Conservation (phyloP, 2,888 invertebrate genomes). For the Cephalotes varians region DNA sequence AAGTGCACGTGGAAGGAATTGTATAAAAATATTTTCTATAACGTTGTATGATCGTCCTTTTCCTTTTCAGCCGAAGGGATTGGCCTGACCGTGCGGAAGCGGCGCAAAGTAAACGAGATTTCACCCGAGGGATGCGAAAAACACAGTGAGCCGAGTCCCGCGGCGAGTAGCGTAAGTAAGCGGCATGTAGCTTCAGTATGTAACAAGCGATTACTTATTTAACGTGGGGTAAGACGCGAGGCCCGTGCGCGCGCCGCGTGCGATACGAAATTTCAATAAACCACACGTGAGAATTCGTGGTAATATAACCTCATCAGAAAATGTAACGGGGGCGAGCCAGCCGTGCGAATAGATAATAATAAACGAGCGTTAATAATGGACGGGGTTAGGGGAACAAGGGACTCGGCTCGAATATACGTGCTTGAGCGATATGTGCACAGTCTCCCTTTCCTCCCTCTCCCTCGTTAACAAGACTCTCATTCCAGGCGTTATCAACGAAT, state of each 20-base stretch:
- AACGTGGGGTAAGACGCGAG: conserved; percentile 47
- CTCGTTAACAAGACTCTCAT: conserved; percentile 30
- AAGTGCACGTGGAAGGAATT: not conserved
- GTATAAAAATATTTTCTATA: conserved; percentile 6
- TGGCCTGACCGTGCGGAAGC: conserved; percentile 44
- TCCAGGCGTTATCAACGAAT: conserved; percentile 18
- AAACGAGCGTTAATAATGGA: conserved; percentile 61
- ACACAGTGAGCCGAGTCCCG: conserved; percentile 29
- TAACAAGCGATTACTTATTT: conserved; percentile 59
- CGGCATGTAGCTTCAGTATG: conserved; percentile 32
- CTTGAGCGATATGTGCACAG: not conserved
- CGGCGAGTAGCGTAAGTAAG: conserved; percentile 44
- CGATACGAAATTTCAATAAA: conserved; percentile 58
- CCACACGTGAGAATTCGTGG: conserved; percentile 63
- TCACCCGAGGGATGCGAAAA: conserved; percentile 51
- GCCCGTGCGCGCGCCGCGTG: conserved; percentile 13
- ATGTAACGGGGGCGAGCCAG: conserved; percentile 69
- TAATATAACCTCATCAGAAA: conserved; percentile 73
- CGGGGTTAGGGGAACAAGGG: conserved; percentile 51
- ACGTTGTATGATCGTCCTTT: not conserved
- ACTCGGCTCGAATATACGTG: conserved; percentile 13
- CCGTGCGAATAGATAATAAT: conserved; percentile 75
- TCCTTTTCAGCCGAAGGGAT: conserved; percentile 13
- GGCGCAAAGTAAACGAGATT: conserved; percentile 53
- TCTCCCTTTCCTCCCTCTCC: not conserved